These are phyloP conservation scores for Tenebrio molitor DNA, from an alignment of 1,140 invertebrate species.

Conservation along the genomic window DNA sequence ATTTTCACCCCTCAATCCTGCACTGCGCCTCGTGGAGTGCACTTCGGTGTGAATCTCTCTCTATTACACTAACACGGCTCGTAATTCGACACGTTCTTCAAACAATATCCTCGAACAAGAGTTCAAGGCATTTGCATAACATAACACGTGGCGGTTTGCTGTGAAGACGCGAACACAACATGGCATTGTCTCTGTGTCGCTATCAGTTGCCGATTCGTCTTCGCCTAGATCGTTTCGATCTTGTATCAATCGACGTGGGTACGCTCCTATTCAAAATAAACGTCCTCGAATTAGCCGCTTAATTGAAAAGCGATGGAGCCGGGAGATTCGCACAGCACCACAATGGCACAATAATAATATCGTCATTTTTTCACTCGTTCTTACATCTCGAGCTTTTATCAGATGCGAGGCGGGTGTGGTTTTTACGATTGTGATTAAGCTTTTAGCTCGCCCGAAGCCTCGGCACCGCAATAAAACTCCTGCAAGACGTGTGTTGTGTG, in stretches of 20 bases:
- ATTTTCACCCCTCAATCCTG: too few relatives aligned
- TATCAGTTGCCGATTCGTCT: neutral
- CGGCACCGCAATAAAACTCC: constrained; percentile 12
- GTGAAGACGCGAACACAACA: neutral
- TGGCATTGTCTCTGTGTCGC: too few relatives aligned
- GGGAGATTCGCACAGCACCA: constrained; percentile 5
- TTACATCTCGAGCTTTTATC: constrained; percentile 7
- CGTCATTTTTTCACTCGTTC: neutral
- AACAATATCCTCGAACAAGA: constrained; percentile 23
- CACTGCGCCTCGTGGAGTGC: too few relatives aligned
- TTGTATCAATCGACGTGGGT: neutral
- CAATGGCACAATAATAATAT: constrained; percentile 19
- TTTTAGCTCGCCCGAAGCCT: constrained; percentile 19
- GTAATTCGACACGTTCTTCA: constrained; percentile 37
- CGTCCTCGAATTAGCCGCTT: neutral
- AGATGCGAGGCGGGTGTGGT: constrained; percentile 13
- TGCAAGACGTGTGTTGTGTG: neutral
- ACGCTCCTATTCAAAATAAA: neutral
- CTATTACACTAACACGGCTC: constrained; percentile 27
- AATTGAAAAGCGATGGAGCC: constrained; percentile 26
- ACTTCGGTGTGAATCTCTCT: constrained; percentile 19
- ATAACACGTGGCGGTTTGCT: constrained; percentile 21
- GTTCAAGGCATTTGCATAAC: constrained; percentile 37
- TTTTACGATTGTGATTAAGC: constrained; percentile 36
- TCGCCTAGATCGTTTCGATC: neutral